Conservation (phyloP, 2,113 vertebrate species). For the Vidua chalybeata region DNA sequence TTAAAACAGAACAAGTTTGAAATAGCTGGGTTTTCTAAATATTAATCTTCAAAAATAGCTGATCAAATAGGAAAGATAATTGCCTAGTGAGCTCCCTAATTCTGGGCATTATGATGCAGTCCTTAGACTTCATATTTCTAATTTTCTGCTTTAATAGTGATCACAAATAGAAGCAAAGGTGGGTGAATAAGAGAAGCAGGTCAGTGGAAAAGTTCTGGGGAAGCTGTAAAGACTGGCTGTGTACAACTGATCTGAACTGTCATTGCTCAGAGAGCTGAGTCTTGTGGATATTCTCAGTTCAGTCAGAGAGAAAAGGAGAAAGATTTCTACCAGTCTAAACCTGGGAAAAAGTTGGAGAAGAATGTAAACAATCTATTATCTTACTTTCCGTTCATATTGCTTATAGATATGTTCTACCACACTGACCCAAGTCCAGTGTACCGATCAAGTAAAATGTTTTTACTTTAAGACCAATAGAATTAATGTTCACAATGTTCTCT, state of each 20-base stretch:
- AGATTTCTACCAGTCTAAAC: no score
- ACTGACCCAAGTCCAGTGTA: no score
- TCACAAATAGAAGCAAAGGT: background rate
- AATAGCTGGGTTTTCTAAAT: background rate
- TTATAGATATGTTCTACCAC: no score
- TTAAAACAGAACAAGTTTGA: background rate
- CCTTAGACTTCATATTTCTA: background rate
- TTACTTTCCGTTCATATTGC: no score
- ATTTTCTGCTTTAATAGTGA: background rate
- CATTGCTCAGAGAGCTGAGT: background rate
- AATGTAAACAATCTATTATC: no score
- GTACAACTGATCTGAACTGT: background rate
- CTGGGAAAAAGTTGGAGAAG: no score
- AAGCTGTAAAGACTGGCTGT: background rate
- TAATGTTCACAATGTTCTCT: no score
- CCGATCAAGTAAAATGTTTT: no score
- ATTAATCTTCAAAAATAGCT: background rate
- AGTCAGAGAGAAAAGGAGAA: no score
- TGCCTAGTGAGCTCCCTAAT: background rate
- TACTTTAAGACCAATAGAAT: no score
- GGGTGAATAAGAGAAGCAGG: background rate
- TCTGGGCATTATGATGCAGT: background rate
- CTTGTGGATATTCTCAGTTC: no score
- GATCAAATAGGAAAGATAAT: background rate
- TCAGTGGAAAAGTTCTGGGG: background rate